phyloP scores from a whole-genome alignment of 2,797 vertebrate species.

The Trematomus bernacchii region DNA sequence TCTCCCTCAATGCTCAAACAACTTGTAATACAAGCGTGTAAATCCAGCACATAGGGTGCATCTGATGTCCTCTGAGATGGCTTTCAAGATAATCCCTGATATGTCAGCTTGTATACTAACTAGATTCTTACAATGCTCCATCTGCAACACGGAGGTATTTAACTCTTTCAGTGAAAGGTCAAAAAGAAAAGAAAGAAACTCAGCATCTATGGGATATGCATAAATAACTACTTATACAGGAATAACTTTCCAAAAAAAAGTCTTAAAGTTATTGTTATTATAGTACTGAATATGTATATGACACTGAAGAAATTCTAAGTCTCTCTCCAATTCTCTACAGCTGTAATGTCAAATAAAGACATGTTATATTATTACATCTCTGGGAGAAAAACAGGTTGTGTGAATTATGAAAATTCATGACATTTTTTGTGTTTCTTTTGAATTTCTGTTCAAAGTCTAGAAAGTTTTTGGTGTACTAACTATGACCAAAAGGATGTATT shows the following conservation, averaged over 20 bases:
- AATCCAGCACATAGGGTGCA: slow-evolving; percentile 62
- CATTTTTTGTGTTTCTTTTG: too few species aligned
- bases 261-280: not conserved
- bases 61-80: slow-evolving; percentile 66
- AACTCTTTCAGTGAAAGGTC: slow-evolving; percentile 28
- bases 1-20: slow-evolving; percentile 73
- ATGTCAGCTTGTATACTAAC: slow-evolving; percentile 68
- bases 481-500: too few species aligned
- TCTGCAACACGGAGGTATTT: slow-evolving; percentile 28
- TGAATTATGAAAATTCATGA: too few species aligned
- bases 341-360: too few species aligned
- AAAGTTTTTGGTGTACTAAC: too few species aligned
- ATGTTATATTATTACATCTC: too few species aligned
- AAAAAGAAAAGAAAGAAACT: slow-evolving; percentile 6
- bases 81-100: slow-evolving; percentile 72
- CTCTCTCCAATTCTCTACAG: too few species aligned
- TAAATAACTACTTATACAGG: not conserved
- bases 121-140: slow-evolving; percentile 44
- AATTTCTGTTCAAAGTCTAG: too few species aligned
- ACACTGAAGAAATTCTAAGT: not conserved
- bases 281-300: not conserved
- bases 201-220: not conserved
- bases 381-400: too few species aligned
- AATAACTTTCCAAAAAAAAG: not conserved
- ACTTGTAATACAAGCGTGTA: slow-evolving; percentile 67